A percentile compares a stretch with the other conserved stretches of the same genome.
Conservation (phyloP, 2,888 invertebrate species). For the Pediacus dermestoides region DNA sequence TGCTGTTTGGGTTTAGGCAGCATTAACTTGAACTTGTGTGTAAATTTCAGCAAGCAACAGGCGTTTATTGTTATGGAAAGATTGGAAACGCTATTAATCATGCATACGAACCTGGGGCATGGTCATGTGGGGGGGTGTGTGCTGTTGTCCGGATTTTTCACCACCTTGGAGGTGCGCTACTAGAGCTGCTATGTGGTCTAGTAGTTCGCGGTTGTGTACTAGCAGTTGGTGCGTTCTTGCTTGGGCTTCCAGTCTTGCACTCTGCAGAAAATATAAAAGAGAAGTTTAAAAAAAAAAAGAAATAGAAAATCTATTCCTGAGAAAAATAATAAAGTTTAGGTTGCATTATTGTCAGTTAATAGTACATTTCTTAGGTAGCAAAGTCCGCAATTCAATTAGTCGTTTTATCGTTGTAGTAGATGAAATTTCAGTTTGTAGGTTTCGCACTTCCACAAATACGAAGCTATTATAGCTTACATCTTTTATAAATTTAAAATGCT, state of each 20-base stretch:
- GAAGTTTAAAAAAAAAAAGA: background rate
- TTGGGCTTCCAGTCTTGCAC: slow-evolving; percentile 53
- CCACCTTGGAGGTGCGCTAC: slow-evolving; percentile 85
- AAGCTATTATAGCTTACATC: too few relatives aligned
- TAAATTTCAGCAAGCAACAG: slow-evolving; percentile 14
- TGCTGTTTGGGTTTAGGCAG: too few relatives aligned
- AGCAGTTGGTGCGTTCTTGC: slow-evolving; percentile 90
- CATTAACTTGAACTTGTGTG: too few relatives aligned
- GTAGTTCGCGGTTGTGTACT: slow-evolving; percentile 89
- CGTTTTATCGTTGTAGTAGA: too few relatives aligned
- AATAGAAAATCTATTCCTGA: too few relatives aligned
- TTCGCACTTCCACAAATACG: too few relatives aligned
- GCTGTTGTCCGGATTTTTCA: slow-evolving; percentile 59
- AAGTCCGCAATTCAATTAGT: too few relatives aligned
- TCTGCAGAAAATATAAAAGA: slow-evolving; percentile 29
- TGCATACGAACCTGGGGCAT: slow-evolving; percentile 63
- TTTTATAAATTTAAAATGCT: too few relatives aligned
- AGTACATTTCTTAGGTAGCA: too few relatives aligned
- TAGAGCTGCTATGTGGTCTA: slow-evolving; percentile 90
- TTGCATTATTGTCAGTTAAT: too few relatives aligned
- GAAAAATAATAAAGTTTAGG: too few relatives aligned
- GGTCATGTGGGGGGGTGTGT: slow-evolving; percentile 57
- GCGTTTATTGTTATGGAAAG: slow-evolving; percentile 32
- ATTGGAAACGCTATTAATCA: slow-evolving; percentile 9
- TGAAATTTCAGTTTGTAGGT: too few relatives aligned